A percentile compares a stretch with the other conserved stretches of the same genome.
phyloP scores from a whole-genome alignment of 2,888 invertebrate genomes.

The Athrips mouffetella region DNA sequence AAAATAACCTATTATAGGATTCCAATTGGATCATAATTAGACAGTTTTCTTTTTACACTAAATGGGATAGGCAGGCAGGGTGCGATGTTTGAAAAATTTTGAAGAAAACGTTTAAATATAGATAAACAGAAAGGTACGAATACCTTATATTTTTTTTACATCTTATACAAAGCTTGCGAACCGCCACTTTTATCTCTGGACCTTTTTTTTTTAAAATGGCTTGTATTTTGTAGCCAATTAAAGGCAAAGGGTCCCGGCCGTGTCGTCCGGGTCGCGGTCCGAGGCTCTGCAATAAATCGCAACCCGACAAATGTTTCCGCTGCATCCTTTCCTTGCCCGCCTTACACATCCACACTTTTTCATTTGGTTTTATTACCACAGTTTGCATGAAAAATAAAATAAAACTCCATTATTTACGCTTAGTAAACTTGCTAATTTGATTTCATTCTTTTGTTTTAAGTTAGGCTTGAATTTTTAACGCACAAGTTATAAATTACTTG shows the following conservation, averaged over 20 bases:
- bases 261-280: constrained; percentile 43
- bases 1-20: too few species aligned
- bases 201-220: constrained; percentile 63
- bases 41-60: background rate
- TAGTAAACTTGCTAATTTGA: constrained; percentile 9
- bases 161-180: background rate
- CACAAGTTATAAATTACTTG: constrained; percentile 2
- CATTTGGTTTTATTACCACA: constrained; percentile 8
- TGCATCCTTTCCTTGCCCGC: constrained; percentile 32
- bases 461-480: background rate
- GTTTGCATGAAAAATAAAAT: constrained; percentile 27
- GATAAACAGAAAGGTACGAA: too few species aligned
- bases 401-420: background rate
- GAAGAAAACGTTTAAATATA: too few species aligned
- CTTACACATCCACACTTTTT: constrained; percentile 30
- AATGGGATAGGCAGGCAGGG: too few species aligned
- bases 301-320: constrained; percentile 69
- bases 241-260: constrained; percentile 63
- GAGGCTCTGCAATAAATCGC: constrained; percentile 70
- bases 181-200: constrained; percentile 46
- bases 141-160: too few species aligned
- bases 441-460: constrained; percentile 7
- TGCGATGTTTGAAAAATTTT: too few species aligned
- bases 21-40: background rate
- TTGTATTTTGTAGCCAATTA: constrained; percentile 76